Base-by-base conservation (phyloP, 2,888 invertebrate genomes). In the Lochmaea crataegi region DNA sequence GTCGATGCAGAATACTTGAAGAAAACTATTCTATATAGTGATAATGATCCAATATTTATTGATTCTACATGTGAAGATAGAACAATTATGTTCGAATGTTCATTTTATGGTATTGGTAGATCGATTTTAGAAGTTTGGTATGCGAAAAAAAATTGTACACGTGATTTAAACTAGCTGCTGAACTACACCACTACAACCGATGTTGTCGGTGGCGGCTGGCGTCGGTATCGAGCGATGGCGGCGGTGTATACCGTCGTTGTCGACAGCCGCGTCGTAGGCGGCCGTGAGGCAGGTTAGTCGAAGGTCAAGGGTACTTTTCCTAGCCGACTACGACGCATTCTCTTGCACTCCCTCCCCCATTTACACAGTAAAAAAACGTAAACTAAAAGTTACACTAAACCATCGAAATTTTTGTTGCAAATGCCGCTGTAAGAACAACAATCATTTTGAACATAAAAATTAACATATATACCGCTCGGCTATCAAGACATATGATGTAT, bases 231-330 rank as follows among this genome's bases (percentile, higher is more conserved):
- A 82, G 82, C 83, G 83, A 82, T 77, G 74, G 70, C 73, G 77
- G 78, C 75, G 77, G 74, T n/a, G n/a, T 77, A 77, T 67, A 78
- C 74, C 75, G 75, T 69, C 74, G 75, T 77, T 77, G 79, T 75
- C 77, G 71, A 65, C 68, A 64, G 64, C 74, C 71, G 66, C 74
- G 71, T 66, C 68, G 78, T 73, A 76, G 78, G 73, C 83, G 83
- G 83, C 84, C 86, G 86, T 86, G 85, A 83, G 86, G 87, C 86
- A 86, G 86, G 87, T 86, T 86, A 85, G 83, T 83, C 83, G 83
- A 84, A 84, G 85, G 86, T 85, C 85, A 86, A 86, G 86, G 86
- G 83, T 85, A 84, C 81, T 74, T 74, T 74, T 74, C 65, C 68
- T 74, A 78, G 84, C 83, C 84, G 84, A 84, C 85, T 84, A 84